Conservation (phyloP, 2,888 invertebrate species). For the Rhodophaea formosa region DNA sequence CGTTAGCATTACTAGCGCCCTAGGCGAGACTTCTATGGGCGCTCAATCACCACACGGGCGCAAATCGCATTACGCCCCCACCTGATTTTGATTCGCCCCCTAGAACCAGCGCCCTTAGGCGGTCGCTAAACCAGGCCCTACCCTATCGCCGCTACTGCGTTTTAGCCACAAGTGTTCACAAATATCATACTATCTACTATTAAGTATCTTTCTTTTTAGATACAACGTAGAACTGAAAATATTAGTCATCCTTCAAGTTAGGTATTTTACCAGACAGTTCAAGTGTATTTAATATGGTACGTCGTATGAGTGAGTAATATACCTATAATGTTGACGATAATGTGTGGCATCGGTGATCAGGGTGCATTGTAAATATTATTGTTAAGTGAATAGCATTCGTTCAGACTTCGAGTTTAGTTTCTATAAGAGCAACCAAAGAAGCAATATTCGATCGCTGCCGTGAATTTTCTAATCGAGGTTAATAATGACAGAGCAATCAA, state of each 20-base stretch:
- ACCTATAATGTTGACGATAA: neutral
- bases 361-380: slow-evolving; percentile 18
- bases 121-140: no score
- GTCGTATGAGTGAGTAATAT: neutral
- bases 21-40: no score
- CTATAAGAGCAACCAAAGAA: slow-evolving; percentile 44
- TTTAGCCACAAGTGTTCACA: slow-evolving; percentile 12
- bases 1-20: no score
- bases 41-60: no score
- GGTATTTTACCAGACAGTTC: neutral
- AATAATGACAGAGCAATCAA: slow-evolving; percentile 35
- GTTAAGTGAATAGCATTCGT: slow-evolving; percentile 2
- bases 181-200: neutral
- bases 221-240: neutral
- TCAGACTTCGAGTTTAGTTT: neutral
- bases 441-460: slow-evolving; percentile 36
- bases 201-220: neutral
- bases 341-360: neutral
- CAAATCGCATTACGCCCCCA: no score
- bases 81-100: no score
- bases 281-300: neutral
- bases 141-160: no score
- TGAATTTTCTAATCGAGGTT: slow-evolving; percentile 48
- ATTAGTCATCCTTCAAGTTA: neutral
- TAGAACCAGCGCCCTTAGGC: no score